Conservation (phyloP, 2,797 vertebrate genomes). For the Poecilia wingei region DNA sequence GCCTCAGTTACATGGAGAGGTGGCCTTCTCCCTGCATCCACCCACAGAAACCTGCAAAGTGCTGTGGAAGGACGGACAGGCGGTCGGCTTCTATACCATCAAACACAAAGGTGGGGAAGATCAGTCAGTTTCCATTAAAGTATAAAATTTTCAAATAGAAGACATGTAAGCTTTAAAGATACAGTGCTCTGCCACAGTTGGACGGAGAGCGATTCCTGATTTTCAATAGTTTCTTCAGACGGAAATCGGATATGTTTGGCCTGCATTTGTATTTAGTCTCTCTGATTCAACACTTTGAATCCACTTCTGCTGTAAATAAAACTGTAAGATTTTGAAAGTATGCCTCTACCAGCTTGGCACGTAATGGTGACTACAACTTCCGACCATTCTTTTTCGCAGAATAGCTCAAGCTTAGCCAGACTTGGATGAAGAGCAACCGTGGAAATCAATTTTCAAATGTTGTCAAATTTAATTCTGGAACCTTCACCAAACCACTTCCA, state of each 20-base stretch:
- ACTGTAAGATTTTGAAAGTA: background rate
- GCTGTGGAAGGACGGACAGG: conserved; percentile 86
- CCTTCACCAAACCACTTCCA: background rate
- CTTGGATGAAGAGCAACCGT: background rate
- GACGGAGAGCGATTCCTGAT: background rate
- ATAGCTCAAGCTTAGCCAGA: background rate
- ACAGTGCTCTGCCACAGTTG: background rate
- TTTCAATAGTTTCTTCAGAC: background rate
- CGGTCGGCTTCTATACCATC: conserved; percentile 90
- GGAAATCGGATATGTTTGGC: background rate
- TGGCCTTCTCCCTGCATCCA: conserved; percentile 85
- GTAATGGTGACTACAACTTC: background rate
- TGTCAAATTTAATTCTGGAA: background rate
- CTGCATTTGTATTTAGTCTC: background rate
- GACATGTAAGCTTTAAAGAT: background rate
- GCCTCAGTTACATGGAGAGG: conserved; percentile 65
- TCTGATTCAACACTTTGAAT: background rate
- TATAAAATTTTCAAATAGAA: background rate
- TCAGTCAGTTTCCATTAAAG: too few species aligned
- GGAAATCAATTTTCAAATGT: background rate
- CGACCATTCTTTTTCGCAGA: background rate
- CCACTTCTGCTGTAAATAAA: background rate
- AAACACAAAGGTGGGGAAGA: conserved; percentile 85
- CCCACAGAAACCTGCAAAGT: conserved; percentile 87
- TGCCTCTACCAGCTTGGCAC: background rate